Evolutionary conservation across 2,797 vertebrate genomes (phyloP), one percentile per base, ranked within the genome.

Genomic region (Phalanger gymnotis): DNA sequence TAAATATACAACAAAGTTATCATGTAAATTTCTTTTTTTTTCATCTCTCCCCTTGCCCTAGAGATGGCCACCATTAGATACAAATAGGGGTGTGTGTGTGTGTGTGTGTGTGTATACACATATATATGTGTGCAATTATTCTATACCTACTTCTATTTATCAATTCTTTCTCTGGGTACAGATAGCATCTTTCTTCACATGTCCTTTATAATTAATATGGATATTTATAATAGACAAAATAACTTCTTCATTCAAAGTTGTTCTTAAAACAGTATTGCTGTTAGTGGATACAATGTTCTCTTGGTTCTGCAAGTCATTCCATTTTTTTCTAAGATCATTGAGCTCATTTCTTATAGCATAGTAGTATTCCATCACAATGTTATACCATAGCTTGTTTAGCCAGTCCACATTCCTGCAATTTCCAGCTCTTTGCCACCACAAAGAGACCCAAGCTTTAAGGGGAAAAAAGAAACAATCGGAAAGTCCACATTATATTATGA

Each of bases 401-500:
- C n/a, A 9, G 40, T 22, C 16, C 5, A 30, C 66, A 40, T 73
- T n/a, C 66, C 66, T 40, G 16, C n/a, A 73, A 40, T 73, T 73
- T 73, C 16, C 16, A 73, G 34, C 40, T 40, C 19, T 73, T 73
- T 40, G 66, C n/a, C n/a, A 73, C n/a, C 19, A 40, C 66, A 25
- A 73, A 40, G 22, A 27, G 22, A 87, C 73, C 22, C 19, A 81
- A 25, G 40, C 66, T 73, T 73, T 40, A 73, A 73, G 13, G 66
- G 11, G 2, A 81, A 81, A 81, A 81, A 81, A 81, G 14, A n/a
- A 87, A 11, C 25, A 87, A 90, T 93, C 31, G 92, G 96, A 66
- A 51, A 92, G 96, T 98, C 91, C 10, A 94, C 89, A 2, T 47
- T 93, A n/a, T 93, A n/a, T 87, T 92, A 25, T 73, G 92, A 93